Conservation (phyloP, 2,113 vertebrate genomes). For the Varanus komodoensis region DNA sequence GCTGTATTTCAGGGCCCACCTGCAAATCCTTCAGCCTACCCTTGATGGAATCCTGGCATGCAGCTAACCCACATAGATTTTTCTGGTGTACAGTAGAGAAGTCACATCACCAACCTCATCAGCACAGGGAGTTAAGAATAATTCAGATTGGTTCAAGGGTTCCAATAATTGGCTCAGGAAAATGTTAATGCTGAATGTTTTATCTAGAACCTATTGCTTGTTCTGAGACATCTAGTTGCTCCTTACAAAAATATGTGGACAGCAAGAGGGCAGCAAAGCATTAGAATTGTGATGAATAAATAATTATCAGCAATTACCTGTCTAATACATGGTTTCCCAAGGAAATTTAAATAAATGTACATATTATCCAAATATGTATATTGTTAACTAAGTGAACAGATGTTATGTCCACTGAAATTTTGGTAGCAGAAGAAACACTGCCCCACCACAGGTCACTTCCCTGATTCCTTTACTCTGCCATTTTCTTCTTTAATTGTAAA, state of each 20-base stretch:
- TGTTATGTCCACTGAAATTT: not conserved
- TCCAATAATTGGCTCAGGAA: not conserved
- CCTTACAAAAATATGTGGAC: not conserved
- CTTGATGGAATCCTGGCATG: not conserved
- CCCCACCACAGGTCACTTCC: not conserved
- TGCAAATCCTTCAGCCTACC: not conserved
- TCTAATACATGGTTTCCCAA: not conserved
- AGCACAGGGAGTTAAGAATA: not conserved
- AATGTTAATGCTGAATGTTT: not conserved
- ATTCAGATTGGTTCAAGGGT: no score
- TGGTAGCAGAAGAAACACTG: not conserved
- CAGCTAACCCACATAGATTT: not conserved
- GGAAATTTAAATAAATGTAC: not conserved
- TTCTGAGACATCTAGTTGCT: not conserved
- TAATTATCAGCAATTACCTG: not conserved
- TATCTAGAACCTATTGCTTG: not conserved
- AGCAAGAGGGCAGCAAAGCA: conserved; percentile 23
- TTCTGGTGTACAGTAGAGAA: not conserved
- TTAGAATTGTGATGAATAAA: not conserved
- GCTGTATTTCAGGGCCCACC: no score
- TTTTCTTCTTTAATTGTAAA: not conserved
- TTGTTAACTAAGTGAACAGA: not conserved
- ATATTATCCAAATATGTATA: not conserved
- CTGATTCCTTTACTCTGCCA: not conserved
- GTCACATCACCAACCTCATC: no score